Evolutionary conservation across 2,113 vertebrate species (phyloP), one percentile per base, ranked within the genome.

Genomic region (Oplegnathus fasciatus): DNA sequence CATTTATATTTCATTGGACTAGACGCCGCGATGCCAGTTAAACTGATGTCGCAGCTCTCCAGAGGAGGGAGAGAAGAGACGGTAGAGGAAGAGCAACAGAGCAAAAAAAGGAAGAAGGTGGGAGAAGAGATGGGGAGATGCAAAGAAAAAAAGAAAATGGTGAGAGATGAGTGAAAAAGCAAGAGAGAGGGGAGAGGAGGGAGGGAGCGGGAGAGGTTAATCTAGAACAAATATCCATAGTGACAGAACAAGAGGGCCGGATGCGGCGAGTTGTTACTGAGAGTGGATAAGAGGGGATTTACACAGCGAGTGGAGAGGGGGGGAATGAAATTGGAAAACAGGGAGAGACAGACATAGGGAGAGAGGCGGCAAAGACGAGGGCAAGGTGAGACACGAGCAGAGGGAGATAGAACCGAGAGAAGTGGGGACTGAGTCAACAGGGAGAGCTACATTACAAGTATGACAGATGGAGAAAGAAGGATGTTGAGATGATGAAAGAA

Each of bases 1-100:
- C 89, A 90, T 94, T 92, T 93, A 93, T 93, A 92, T 95, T 95
- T 93, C 80, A 94, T 88, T 92, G 79, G 82, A 75, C 77, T 20
- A 71, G 84, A 89, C 46, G 61, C 55, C 2, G 26, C 18, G 37
- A 83, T 77, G 90, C 80, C 77, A 78, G 61, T 91, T 91, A 94
- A 94, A 92, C 90, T 84, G 85, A 89, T 91, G 86, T 82, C 5
- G 37, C 62, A 32, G 64, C 55, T 83, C 92, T 84, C 90, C 20
- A n/a, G 80, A 72, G 86, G 65, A 77, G 5, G 26, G 46, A 71
- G 82, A 74, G 64, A 24, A 66, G 20, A 78, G 74, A 64, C 5
- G 32, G 79, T 40, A 37, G 66, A 68, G 58, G 60, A 60, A 86
- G 68, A 64, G 46, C 20, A 75, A 76, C 70, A 77, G 28, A 75